Evolutionary conservation across 2,888 invertebrate genomes (phyloP), one percentile per base, ranked within the genome.

Genomic region (Isoperla grammatica): DNA sequence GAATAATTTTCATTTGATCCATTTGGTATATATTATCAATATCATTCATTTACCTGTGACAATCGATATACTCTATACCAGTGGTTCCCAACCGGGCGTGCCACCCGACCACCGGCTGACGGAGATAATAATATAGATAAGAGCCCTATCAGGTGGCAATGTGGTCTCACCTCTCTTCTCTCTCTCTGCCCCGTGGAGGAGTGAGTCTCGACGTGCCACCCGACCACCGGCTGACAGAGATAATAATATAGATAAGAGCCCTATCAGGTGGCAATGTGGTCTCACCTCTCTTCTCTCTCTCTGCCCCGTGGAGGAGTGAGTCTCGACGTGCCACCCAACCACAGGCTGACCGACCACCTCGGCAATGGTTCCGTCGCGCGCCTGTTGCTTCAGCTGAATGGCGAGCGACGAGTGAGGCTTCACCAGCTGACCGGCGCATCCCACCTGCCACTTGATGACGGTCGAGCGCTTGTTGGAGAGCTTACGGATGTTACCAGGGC

Each of bases 81-180:
- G n/a, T n/a, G n/a, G n/a, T n/a, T n/a, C n/a, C n/a, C n/a, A n/a
- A n/a, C n/a, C n/a, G n/a, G 35, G 87, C 81, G 58, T 85, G 79
- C 89, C 89, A 90, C 20, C 86, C 84, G 35, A 86, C 75, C 13
- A 89, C 81, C 1, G 88, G 86, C 68, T 86, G 76, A 22, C 84
- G n/a, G n/a, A n/a, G n/a, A n/a, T n/a, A n/a, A n/a, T n/a, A n/a
- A n/a, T n/a, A n/a, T n/a, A n/a, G n/a, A n/a, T n/a, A n/a, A n/a
- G n/a, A n/a, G n/a, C n/a, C n/a, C n/a, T n/a, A n/a, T n/a, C n/a
- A n/a, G n/a, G n/a, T n/a, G n/a, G n/a, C n/a, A n/a, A n/a, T n/a
- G n/a, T n/a, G 22, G 13, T 15, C 59, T 53, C 35, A 71, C 71
- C 63, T 75, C 71, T 62, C 73, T 68, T 43, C 73, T 67, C 20